These are phyloP conservation scores for Thymelicus sylvestris DNA, from an alignment of 2,888 invertebrate species.

Conservation along the genomic window DNA sequence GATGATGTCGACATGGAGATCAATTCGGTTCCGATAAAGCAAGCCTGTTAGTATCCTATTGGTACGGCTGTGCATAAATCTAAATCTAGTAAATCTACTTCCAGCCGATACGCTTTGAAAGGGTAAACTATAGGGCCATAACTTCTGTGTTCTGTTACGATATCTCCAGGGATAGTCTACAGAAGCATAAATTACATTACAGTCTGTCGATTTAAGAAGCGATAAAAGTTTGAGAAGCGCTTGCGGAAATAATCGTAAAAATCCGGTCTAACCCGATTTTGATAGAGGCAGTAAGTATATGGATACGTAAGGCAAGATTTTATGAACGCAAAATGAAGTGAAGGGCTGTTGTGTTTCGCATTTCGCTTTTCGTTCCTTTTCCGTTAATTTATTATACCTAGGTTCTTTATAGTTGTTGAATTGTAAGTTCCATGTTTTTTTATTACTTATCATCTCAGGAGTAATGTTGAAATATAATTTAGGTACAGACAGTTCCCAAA, in stretches of 20 bases:
- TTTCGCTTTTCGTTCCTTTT: not conserved
- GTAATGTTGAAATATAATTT: no score
- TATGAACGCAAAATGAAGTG: slow-evolving; percentile 35
- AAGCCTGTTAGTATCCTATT: slow-evolving; percentile 53
- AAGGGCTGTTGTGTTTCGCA: not conserved
- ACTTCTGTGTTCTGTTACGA: slow-evolving; percentile 56
- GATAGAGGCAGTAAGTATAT: slow-evolving; percentile 42
- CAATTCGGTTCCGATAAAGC: slow-evolving; percentile 46
- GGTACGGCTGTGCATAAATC: slow-evolving; percentile 54
- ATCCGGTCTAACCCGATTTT: slow-evolving; percentile 42
- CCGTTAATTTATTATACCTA: no score
- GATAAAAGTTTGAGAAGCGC: slow-evolving; percentile 59
- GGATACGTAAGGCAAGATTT: slow-evolving; percentile 42
- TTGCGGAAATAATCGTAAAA: slow-evolving; percentile 50
- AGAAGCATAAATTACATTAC: slow-evolving; percentile 59
- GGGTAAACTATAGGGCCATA: slow-evolving; percentile 60
- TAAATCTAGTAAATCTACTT: slow-evolving; percentile 60
- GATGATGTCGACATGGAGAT: not conserved
- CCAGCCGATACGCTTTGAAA: slow-evolving; percentile 55
- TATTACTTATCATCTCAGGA: no score
- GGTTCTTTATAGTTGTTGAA: no score
- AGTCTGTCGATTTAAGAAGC: slow-evolving; percentile 56
- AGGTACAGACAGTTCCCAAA: no score
- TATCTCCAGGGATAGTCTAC: slow-evolving; percentile 53
- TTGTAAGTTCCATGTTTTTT: no score